Percentiles rank a stretch among this genome's conserved stretches.
phyloP scores from a whole-genome alignment of 2,797 vertebrate species.

The Trichosurus vulpecula region DNA sequence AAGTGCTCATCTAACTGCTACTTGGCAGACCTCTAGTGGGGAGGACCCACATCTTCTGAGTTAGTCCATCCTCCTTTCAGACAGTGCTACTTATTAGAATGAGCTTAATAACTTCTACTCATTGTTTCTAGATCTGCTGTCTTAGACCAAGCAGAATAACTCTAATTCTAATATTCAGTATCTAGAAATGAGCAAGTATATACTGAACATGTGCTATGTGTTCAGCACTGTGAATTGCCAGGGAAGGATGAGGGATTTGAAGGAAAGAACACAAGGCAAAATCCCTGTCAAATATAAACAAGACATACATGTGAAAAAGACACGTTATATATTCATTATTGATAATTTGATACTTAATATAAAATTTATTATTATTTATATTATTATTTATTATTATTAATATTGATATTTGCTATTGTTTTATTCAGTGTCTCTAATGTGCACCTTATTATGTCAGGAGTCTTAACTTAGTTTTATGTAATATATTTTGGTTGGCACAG shows the following conservation, averaged over 20 bases:
- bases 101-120: neutral
- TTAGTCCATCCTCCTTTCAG: neutral
- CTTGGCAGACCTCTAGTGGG: neutral
- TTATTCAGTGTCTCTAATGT: conserved; percentile 33
- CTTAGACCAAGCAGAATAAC: neutral
- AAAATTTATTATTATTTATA: too few species aligned
- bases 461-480: neutral
- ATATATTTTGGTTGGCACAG: conserved; percentile 42
- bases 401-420: too few species aligned
- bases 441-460: conserved; percentile 15
- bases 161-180: neutral
- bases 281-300: neutral
- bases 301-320: neutral
- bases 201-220: neutral
- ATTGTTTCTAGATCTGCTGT: neutral
- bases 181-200: neutral
- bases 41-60: neutral
- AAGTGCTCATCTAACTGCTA: neutral
- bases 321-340: conserved; percentile 30
- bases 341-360: too few species aligned
- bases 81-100: neutral
- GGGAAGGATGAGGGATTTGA: neutral
- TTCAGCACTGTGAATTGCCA: neutral
- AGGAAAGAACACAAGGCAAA: neutral
- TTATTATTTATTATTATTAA: too few species aligned